These are phyloP conservation scores for Cephus sareptanus DNA, from an alignment of 2,888 invertebrate species.

Conservation along the genomic window DNA sequence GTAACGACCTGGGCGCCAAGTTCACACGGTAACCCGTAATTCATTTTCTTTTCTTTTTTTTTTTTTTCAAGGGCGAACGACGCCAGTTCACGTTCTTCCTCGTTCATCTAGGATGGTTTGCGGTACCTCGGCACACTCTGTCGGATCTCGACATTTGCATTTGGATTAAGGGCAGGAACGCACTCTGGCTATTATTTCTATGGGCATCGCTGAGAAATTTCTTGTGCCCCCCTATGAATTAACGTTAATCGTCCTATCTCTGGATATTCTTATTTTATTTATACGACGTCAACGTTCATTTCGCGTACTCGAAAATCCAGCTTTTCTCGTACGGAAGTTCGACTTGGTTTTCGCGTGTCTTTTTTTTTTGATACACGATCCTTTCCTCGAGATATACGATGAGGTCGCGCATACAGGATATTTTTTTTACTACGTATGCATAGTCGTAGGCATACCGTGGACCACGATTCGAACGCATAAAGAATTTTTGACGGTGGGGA, in stretches of 20 bases:
- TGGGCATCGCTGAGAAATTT: not conserved
- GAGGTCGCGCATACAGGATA: not conserved
- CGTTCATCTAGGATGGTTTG: not conserved
- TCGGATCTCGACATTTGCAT: not conserved
- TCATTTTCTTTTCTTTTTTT: slow-evolving; percentile 11
- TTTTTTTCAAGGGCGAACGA: not conserved
- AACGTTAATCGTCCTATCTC: not conserved
- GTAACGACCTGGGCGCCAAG: slow-evolving; percentile 22
- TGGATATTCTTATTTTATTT: not conserved
- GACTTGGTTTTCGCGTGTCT: not conserved
- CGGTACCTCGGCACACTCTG: not conserved
- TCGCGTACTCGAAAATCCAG: not conserved
- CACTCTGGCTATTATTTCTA: not conserved
- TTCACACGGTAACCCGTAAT: slow-evolving; percentile 37
- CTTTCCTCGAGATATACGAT: not conserved
- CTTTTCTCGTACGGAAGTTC: not conserved
- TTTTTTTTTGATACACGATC: not conserved
- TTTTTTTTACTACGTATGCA: not conserved
- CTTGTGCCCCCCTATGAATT: not conserved
- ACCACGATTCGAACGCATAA: not conserved
- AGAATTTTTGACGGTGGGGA: not conserved
- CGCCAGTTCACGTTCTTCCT: not conserved
- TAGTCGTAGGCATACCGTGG: not conserved
- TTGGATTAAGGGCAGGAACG: not conserved
- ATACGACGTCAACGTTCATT: not conserved